A percentile compares a stretch with the other conserved stretches of the same genome.
phyloP scores from a whole-genome alignment of 2,888 invertebrate species.

The Torymus aiolomorphi region DNA sequence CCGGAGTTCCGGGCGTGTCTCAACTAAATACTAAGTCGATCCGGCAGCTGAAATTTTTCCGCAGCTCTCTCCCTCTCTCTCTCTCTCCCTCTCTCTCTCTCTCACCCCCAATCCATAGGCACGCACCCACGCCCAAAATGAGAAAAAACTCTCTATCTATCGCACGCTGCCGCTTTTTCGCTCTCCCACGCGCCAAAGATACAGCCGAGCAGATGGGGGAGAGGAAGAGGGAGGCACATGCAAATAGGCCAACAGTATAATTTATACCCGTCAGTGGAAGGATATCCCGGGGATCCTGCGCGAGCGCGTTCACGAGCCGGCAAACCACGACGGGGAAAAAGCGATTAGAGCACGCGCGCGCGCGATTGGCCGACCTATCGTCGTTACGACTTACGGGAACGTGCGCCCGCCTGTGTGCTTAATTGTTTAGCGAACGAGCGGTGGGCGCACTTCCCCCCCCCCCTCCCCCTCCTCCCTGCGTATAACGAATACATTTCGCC shows the following conservation, averaged over 20 bases:
- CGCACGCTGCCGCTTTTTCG: no score
- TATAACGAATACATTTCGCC: not conserved
- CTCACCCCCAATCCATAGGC: no score
- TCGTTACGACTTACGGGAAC: no score
- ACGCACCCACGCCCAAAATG: no score
- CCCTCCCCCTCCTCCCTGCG: not conserved
- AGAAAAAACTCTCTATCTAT: no score
- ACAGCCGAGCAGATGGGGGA: not conserved
- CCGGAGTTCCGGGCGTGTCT: not conserved
- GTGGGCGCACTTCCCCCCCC: not conserved
- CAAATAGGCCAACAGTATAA: slow-evolving; percentile 73
- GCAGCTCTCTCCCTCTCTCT: no score
- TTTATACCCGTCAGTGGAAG: slow-evolving; percentile 69
- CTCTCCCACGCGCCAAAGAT: no score
- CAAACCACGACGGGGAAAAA: not conserved
- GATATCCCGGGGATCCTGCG: slow-evolving; percentile 48
- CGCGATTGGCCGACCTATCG: not conserved
- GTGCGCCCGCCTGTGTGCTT: not conserved
- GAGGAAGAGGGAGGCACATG: slow-evolving; percentile 58
- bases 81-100: no score
- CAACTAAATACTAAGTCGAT: slow-evolving; percentile 40
- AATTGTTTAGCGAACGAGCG: slow-evolving; percentile 45
- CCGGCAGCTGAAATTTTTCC: not conserved
- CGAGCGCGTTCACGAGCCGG: not conserved
- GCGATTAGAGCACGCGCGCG: not conserved